These are phyloP conservation scores for Coregonus clupeaformis DNA, from an alignment of 2,113 vertebrate species.

Conservation along the genomic window DNA sequence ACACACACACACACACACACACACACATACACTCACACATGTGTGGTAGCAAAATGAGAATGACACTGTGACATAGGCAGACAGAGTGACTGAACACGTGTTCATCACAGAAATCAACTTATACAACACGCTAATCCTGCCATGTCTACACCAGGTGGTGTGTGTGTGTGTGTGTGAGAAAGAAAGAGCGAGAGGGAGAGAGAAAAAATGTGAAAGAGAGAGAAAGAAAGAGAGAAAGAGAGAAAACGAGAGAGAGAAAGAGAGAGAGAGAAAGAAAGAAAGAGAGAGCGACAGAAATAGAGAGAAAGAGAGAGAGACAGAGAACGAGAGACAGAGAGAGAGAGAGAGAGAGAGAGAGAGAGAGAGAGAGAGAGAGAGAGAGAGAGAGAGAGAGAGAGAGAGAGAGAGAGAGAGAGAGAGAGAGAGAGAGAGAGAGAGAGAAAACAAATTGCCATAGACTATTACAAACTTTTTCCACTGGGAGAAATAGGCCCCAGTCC, in stretches of 20 bases:
- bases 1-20: conserved; percentile 1
- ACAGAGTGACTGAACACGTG: conserved; percentile 67
- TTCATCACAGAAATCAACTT: conserved; percentile 57
- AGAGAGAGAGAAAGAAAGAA: neutral
- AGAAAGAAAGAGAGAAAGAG: conserved; percentile 23
- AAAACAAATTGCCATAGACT: no score
- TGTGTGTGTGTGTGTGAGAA: conserved; percentile 10
- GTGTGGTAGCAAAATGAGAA: conserved; percentile 41
- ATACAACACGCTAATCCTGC: conserved; percentile 62
- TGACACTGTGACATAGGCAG: conserved; percentile 55
- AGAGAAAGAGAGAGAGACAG: neutral
- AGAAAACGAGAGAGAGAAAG: neutral
- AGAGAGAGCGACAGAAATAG: conserved; percentile 23
- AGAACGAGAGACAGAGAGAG: neutral
- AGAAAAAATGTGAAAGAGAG: neutral
- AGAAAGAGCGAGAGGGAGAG: neutral
- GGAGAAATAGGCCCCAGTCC: no score
- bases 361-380: no score
- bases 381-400: no score
- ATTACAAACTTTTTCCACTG: no score
- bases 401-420: no score
- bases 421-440: no score
- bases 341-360: conserved; percentile 20
- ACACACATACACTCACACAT: conserved; percentile 30
- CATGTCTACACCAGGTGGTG: conserved; percentile 54